Percentiles rank a stretch among this genome's conserved stretches.
Evolutionary conservation across 1,140 invertebrate species (phyloP).

Genomic region (Cataglyphis hispanica): DNA sequence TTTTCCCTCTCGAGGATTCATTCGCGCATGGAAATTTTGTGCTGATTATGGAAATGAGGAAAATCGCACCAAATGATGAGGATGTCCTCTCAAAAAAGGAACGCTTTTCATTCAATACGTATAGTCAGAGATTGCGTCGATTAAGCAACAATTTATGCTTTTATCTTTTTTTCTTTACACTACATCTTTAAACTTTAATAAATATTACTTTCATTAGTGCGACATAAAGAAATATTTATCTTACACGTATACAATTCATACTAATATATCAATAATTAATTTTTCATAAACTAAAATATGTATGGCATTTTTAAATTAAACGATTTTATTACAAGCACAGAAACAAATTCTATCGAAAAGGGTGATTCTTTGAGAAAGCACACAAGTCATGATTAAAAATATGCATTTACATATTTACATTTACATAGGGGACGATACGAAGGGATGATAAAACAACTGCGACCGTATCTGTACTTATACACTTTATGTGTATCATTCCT

Average conservation of each 20-base stretch:
- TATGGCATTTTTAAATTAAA: too few species aligned
- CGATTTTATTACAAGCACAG: too few species aligned
- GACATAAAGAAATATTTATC: too few species aligned
- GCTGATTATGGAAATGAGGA: slow-evolving; percentile 44
- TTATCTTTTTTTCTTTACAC: too few species aligned
- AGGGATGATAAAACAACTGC: neutral
- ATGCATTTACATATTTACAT: neutral
- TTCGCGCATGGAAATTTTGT: slow-evolving; percentile 35
- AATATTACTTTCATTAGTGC: too few species aligned
- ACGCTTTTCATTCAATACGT: neutral
- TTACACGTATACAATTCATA: too few species aligned
- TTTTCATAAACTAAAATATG: too few species aligned
- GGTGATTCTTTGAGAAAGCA: neutral
- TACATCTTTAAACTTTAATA: too few species aligned
- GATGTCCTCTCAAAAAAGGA: slow-evolving; percentile 2
- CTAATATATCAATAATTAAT: too few species aligned
- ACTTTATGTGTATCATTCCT: neutral
- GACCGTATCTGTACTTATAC: neutral
- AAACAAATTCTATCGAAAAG: too few species aligned
- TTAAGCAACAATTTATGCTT: neutral
- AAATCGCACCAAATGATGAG: slow-evolving; percentile 11
- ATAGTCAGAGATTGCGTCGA: neutral
- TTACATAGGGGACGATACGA: neutral
- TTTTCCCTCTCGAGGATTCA: slow-evolving; percentile 29
- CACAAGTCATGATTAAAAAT: neutral